Conservation (phyloP, 2,888 invertebrate genomes). For the Ectemnius cavifrons region DNA sequence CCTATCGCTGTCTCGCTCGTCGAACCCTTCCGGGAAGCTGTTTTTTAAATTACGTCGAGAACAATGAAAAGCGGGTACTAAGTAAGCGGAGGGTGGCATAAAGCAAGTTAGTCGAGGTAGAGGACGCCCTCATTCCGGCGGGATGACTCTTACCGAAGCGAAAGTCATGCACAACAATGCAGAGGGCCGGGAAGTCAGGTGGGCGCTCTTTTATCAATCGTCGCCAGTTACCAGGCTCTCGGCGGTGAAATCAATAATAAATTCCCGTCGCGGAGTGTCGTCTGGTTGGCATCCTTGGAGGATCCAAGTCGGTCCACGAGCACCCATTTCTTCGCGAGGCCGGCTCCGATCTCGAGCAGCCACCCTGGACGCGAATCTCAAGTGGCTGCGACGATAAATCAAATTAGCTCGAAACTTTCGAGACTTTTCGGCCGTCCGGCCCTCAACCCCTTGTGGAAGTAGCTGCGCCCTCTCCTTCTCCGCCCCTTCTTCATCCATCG, state of each 20-base stretch:
- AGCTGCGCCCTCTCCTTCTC: slow-evolving; percentile 5
- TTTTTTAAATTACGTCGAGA: slow-evolving; percentile 52
- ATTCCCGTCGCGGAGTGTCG: slow-evolving; percentile 52
- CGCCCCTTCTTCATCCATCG: slow-evolving; percentile 7
- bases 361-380: slow-evolving; percentile 64
- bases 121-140: slow-evolving; percentile 16
- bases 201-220: slow-evolving; percentile 61
- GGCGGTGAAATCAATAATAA: slow-evolving; percentile 61
- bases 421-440: slow-evolving; percentile 58
- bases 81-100: slow-evolving; percentile 32
- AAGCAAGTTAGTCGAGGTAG: slow-evolving; percentile 12
- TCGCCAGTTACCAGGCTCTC: slow-evolving; percentile 46
- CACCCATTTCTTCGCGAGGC: slow-evolving; percentile 16
- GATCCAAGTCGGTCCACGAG: slow-evolving; percentile 13
- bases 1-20: too few species aligned
- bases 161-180: slow-evolving; percentile 46
- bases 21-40: slow-evolving; percentile 7
- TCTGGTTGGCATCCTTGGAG: slow-evolving; percentile 18
- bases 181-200: background rate
- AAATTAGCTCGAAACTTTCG: slow-evolving; percentile 73
- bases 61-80: slow-evolving; percentile 58
- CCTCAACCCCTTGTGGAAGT: background rate
- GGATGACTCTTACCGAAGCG: slow-evolving; percentile 30
- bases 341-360: slow-evolving; percentile 35
- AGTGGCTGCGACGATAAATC: slow-evolving; percentile 71